phyloP scores from a whole-genome alignment of 2,888 invertebrate species.

The Argyresthia goedartella region DNA sequence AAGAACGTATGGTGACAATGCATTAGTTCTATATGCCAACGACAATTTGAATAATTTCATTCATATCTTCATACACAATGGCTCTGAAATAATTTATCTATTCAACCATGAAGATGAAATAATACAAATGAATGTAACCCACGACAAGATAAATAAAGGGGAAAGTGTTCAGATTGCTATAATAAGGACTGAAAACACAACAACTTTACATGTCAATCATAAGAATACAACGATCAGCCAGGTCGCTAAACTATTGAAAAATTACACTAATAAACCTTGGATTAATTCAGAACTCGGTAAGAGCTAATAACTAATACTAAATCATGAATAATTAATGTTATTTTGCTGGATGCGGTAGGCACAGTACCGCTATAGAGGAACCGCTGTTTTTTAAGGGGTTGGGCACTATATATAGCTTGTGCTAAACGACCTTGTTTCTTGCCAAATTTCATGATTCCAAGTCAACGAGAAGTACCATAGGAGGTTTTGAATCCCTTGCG shows the following conservation, averaged over 20 bases:
- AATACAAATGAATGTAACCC: conserved; percentile 81
- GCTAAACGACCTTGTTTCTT: too few species aligned
- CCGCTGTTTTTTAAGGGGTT: too few species aligned
- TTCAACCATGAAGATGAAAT: conserved; percentile 88
- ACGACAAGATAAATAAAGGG: conserved; percentile 81
- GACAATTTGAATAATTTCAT: conserved; percentile 95
- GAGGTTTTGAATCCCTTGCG: too few species aligned
- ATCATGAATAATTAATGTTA: too few species aligned
- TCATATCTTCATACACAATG: conserved; percentile 86
- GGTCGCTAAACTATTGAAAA: conserved; percentile 77
- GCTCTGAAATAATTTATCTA: conserved; percentile 84
- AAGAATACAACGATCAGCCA: conserved; percentile 78
- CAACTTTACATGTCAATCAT: conserved; percentile 86
- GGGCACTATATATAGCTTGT: too few species aligned
- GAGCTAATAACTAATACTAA: neutral
- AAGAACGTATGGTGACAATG: conserved; percentile 86
- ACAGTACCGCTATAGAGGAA: too few species aligned
- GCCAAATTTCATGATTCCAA: too few species aligned
- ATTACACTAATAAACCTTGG: conserved; percentile 91
- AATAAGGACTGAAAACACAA: conserved; percentile 77
- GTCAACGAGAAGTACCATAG: too few species aligned
- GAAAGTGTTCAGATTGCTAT: conserved; percentile 92
- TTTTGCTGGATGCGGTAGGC: too few species aligned
- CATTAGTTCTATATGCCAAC: conserved; percentile 90
- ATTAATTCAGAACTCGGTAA: conserved; percentile 83